Evolutionary conservation across 2,888 invertebrate genomes (phyloP).

Genomic region (Diaprepes abbreviatus): DNA sequence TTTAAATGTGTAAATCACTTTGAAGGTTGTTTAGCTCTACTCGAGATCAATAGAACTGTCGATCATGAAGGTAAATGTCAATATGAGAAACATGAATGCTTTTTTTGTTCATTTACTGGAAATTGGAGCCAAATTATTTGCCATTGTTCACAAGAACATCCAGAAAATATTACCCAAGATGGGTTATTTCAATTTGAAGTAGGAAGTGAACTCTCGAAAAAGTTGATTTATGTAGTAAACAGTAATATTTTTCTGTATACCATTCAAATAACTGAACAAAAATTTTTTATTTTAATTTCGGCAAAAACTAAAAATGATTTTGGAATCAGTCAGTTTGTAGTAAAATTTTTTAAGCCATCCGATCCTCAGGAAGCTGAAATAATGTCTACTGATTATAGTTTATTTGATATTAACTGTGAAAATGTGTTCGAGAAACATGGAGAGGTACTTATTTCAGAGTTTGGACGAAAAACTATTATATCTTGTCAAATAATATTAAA

Average conservation of each 20-base stretch:
- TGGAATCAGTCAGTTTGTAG: not conserved
- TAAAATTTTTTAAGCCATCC: not conserved
- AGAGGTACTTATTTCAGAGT: not conserved
- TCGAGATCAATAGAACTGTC: not conserved
- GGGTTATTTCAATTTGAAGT: slow-evolving; percentile 9
- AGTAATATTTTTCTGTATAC: not conserved
- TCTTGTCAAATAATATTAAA: slow-evolving; percentile 5
- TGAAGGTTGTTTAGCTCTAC: slow-evolving; percentile 4
- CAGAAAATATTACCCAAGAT: not conserved
- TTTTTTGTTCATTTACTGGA: slow-evolving; percentile 13
- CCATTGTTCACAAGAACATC: not conserved
- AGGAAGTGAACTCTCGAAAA: not conserved
- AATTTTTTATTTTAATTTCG: not conserved
- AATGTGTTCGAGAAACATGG: not conserved
- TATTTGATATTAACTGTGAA: not conserved
- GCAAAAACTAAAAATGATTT: not conserved
- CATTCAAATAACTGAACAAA: not conserved
- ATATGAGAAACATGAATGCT: not conserved
- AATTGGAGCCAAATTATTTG: not conserved
- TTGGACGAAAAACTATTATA: not conserved
- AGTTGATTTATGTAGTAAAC: not conserved
- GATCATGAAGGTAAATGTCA: not conserved
- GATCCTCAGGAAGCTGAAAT: not conserved
- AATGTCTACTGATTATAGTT: not conserved
- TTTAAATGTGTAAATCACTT: slow-evolving; percentile 17